phyloP scores from a whole-genome alignment of 2,888 invertebrate genomes.

The Eudemis profundana region DNA sequence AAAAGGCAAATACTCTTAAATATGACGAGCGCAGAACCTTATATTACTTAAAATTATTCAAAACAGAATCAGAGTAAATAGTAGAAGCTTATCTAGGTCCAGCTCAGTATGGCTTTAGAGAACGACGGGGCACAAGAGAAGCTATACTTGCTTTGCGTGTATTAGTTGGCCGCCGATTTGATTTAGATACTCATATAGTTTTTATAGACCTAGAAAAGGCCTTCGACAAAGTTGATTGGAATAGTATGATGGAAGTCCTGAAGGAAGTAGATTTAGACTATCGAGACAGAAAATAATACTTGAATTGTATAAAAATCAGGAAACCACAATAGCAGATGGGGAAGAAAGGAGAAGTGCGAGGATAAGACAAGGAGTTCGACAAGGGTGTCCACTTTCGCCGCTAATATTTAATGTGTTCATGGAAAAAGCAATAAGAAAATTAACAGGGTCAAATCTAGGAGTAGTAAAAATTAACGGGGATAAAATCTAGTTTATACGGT shows the following conservation, averaged over 20 bases:
- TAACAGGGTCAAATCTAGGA: neutral
- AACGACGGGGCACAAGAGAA: neutral
- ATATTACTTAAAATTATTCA: neutral
- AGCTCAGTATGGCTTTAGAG: neutral
- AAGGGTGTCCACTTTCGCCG: conserved; percentile 10
- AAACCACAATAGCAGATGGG: no score
- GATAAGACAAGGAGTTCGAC: conserved; percentile 9
- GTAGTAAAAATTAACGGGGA: neutral
- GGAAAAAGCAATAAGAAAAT: neutral
- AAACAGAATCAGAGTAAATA: neutral
- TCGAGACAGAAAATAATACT: neutral
- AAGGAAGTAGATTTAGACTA: conserved; percentile 1
- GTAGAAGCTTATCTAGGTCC: neutral
- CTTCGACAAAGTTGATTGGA: neutral
- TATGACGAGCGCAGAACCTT: no score
- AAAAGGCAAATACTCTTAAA: no score
- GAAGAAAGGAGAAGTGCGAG: neutral
- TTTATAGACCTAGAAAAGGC: neutral
- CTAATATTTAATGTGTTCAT: conserved; percentile 6
- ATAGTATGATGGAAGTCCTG: neutral
- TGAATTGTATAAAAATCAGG: neutral
- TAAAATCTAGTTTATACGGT: neutral
- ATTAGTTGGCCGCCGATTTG: neutral
- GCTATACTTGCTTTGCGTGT: neutral
- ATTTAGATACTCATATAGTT: neutral